These are phyloP conservation scores for Falco columbarius DNA, from an alignment of 2,797 vertebrate species.

Conservation along the genomic window DNA sequence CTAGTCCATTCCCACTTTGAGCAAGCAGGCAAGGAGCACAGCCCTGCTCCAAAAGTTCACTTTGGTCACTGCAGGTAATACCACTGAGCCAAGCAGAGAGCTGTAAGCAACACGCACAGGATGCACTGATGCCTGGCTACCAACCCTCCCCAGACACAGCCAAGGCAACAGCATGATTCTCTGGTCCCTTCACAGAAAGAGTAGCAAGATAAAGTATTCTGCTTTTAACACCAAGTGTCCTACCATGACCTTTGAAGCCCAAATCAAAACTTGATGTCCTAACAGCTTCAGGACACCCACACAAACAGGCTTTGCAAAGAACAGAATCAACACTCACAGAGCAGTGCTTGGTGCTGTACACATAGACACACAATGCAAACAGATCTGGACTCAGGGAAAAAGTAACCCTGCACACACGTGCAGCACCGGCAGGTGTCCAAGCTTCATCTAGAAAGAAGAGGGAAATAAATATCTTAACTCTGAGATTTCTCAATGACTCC, in stretches of 20 bases:
- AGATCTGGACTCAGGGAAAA: background rate
- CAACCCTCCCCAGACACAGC: background rate
- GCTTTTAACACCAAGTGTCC: background rate
- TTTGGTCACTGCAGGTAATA: background rate
- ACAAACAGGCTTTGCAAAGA: background rate
- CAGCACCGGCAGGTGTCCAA: background rate
- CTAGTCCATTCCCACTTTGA: background rate
- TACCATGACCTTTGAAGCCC: background rate
- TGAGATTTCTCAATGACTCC: background rate
- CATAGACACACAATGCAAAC: rapidly evolving
- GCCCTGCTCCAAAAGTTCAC: background rate
- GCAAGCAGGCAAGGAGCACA: background rate
- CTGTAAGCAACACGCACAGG: background rate
- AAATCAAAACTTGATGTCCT: background rate
- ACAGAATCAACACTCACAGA: background rate
- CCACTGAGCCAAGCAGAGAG: background rate
- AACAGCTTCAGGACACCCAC: background rate
- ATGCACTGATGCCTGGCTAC: background rate
- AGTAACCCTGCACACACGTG: background rate
- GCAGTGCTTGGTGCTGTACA: background rate
- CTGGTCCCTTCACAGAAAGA: background rate
- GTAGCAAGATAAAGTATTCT: background rate
- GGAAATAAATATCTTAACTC: background rate
- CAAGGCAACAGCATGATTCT: rapidly evolving
- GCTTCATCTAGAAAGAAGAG: background rate